Base-by-base conservation (phyloP, 2,113 vertebrate species). In the Mesocricetus auratus region DNA sequence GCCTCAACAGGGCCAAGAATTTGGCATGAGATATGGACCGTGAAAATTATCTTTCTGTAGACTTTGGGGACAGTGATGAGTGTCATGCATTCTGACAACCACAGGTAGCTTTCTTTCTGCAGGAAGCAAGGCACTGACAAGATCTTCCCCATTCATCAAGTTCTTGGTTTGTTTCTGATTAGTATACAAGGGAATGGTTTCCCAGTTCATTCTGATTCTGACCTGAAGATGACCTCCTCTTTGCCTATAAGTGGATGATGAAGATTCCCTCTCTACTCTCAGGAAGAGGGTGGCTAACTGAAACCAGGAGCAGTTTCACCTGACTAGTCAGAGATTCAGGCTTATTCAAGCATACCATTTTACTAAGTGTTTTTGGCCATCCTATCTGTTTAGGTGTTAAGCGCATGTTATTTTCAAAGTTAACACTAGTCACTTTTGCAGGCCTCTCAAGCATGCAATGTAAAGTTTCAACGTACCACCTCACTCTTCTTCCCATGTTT, bases 161-260 rank as follows among this genome's bases (percentile, higher is more conserved):
- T 56, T 68, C 79, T 82, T 26, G 13, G 7, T 81, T 53, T 81
- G 10, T 73, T 33, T 36, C 26, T 77, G 13, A 69, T 12, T n/a
- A 31, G 31, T 26, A 45, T 36, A 21, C 39, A 47, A 1, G 21
- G 16, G 47, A 3, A 3, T 56, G 6, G 13, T 26, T 89, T 81
- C 58, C 33, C 19, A 56, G 33, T 17, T 94, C 19, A 45, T 39
- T 36, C 17, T 68, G 24, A 79, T 22, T 47, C 16, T 8, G 62
- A n/a, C 4, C 1, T 50, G 17, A 45, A 47, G 17, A 19, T 17
- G 15, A 10, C 1, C 1, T 45, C 2, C 64, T 66, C 1, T 9
- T 0, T 11, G 10, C 26, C 12, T 53, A 75, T 56, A 82, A 42
- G 42, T 9, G 5, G 24, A 56, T 13, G 42, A 33, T 73, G 47